These are phyloP conservation scores for Meghimatium bilineatum DNA, from an alignment of 2,888 invertebrate species.

Conservation along the genomic window DNA sequence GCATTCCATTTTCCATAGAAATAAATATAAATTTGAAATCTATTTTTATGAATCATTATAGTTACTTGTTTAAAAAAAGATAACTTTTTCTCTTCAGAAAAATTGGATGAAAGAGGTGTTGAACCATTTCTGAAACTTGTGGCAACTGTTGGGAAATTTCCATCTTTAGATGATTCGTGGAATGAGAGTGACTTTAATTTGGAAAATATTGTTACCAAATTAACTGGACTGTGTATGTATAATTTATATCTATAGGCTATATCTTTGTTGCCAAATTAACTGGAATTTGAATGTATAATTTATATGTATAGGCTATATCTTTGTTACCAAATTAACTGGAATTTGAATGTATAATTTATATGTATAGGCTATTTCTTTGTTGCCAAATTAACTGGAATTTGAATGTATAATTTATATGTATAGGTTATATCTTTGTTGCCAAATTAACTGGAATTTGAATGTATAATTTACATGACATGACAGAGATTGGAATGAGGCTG, in stretches of 20 bases:
- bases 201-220: slow-evolving; percentile 80
- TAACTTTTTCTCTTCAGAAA: slow-evolving; percentile 78
- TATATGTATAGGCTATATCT: not conserved
- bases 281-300: not conserved
- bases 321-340: no score
- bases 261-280: no score
- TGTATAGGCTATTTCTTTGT: not conserved
- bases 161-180: slow-evolving; percentile 82
- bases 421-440: not conserved
- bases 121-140: slow-evolving; percentile 82
- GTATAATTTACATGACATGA: not conserved
- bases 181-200: slow-evolving; percentile 78
- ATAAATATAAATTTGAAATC: no score
- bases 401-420: not conserved
- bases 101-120: slow-evolving; percentile 83
- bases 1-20: no score
- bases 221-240: slow-evolving; percentile 50
- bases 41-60: not conserved
- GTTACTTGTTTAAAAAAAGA: not conserved
- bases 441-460: no score
- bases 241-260: not conserved
- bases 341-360: not conserved
- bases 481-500: no score
- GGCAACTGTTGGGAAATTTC: slow-evolving; percentile 91
- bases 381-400: no score